Evolutionary conservation across 35 echinoderm and acorn worm genomes (phyloP).

Genomic region (Holothuria glaberrima): DNA sequence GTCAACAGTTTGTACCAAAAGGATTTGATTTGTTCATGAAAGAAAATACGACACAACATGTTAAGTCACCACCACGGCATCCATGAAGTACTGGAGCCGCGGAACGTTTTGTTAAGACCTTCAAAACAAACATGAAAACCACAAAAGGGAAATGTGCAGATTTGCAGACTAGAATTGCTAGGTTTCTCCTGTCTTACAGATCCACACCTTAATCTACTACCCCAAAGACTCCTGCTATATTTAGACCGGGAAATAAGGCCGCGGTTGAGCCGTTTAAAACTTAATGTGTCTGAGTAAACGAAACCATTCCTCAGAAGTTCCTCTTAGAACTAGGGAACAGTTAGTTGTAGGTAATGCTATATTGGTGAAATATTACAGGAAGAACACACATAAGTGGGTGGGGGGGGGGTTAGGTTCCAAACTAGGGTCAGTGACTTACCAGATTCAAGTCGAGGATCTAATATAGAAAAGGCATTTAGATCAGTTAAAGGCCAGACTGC

Average conservation of each 20-base stretch:
- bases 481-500: not conserved
- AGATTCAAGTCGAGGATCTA: not conserved
- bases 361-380: no score
- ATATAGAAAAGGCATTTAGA: not conserved
- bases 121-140: not conserved
- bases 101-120: not conserved
- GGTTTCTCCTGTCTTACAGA: not conserved
- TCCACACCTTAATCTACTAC: not conserved
- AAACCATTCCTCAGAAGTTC: conserved; percentile 1
- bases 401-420: not conserved
- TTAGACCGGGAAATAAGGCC: not conserved
- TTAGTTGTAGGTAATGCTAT: no score
- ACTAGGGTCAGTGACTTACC: not conserved
- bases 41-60: no score
- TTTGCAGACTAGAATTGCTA: not conserved
- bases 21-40: no score
- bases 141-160: not conserved
- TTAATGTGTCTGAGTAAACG: not conserved
- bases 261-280: not conserved
- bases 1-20: no score
- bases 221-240: not conserved
- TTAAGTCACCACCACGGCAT: no score
- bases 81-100: not conserved
- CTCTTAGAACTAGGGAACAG: not conserved
- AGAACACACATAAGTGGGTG: not conserved